These are phyloP conservation scores for Argopecten irradians DNA, from an alignment of 1,140 invertebrate genomes.

Conservation along the genomic window DNA sequence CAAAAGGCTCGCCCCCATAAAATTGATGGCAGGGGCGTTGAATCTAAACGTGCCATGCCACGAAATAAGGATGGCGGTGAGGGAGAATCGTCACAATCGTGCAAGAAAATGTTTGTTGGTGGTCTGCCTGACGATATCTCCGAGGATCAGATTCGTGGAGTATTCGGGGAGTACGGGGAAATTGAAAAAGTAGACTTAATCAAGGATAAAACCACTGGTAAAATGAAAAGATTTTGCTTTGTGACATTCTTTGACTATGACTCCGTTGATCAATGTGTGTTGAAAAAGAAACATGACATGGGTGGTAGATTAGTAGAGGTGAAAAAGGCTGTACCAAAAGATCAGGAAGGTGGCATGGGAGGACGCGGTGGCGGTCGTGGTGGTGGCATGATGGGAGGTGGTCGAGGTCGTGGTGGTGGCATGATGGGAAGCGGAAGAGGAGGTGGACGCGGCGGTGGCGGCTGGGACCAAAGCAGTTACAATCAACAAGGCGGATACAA, in stretches of 20 bases:
- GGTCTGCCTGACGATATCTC: slow-evolving; percentile 83
- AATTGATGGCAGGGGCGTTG: slow-evolving; percentile 91
- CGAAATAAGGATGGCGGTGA: slow-evolving; percentile 45
- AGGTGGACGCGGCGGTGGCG: background rate
- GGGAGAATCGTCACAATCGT: slow-evolving; percentile 91
- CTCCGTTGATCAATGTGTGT: slow-evolving; percentile 72
- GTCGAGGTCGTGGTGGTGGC: slow-evolving; percentile 45
- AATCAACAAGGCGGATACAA: background rate
- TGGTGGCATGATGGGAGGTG: slow-evolving; percentile 49
- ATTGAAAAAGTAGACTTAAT: slow-evolving; percentile 70
- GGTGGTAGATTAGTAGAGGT: slow-evolving; percentile 77
- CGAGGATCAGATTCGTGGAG: slow-evolving; percentile 93
- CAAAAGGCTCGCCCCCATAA: slow-evolving; percentile 90
- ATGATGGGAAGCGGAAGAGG: slow-evolving; percentile 23
- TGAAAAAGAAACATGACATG: slow-evolving; percentile 51
- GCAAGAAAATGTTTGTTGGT: slow-evolving; percentile 98
- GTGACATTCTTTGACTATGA: slow-evolving; percentile 75
- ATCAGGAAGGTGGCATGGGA: slow-evolving; percentile 73
- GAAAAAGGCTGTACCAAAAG: slow-evolving; percentile 78
- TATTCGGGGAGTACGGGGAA: slow-evolving; percentile 84
- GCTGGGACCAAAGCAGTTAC: background rate
- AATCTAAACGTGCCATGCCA: slow-evolving; percentile 97
- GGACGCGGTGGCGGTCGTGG: slow-evolving; percentile 33
- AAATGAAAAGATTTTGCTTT: slow-evolving; percentile 74
- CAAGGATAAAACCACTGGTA: slow-evolving; percentile 70